phyloP scores from a whole-genome alignment of 2,113 vertebrate species.

The Rana temporaria region DNA sequence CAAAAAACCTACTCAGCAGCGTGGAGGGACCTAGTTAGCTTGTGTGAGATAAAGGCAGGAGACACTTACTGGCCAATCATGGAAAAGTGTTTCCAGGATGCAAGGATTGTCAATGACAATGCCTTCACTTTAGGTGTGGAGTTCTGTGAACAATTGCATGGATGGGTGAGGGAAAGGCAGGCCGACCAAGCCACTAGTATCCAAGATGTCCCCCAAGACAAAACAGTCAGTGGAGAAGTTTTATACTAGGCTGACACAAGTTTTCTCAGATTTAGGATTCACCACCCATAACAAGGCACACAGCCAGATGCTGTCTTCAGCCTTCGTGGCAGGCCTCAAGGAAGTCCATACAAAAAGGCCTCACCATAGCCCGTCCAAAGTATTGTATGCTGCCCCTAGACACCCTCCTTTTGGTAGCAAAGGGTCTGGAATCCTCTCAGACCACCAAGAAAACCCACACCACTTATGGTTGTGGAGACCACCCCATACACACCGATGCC shows the following conservation, averaged over 20 bases:
- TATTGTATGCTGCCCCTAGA: neutral
- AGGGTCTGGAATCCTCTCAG: neutral
- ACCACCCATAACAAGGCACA: neutral
- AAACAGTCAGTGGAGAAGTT: neutral
- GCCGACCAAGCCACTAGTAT: neutral
- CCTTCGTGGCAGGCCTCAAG: neutral
- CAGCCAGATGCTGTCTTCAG: neutral
- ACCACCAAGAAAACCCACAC: no score
- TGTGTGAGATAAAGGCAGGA: no score
- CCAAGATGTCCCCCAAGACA: neutral
- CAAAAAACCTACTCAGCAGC: neutral
- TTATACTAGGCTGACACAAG: neutral
- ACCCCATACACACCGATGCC: neutral
- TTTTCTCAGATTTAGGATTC: neutral
- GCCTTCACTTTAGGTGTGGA: neutral
- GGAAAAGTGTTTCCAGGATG: neutral
- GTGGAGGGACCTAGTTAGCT: neutral
- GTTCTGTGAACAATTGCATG: neutral
- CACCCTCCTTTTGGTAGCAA: neutral
- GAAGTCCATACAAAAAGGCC: no score
- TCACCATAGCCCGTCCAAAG: neutral
- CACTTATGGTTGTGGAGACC: no score
- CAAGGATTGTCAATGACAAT: neutral
- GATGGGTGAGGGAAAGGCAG: neutral
- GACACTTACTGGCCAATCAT: no score